Evolutionary conservation across 2,888 invertebrate genomes (phyloP), one percentile per base, ranked within the genome.

Genomic region (Rapana venosa): DNA sequence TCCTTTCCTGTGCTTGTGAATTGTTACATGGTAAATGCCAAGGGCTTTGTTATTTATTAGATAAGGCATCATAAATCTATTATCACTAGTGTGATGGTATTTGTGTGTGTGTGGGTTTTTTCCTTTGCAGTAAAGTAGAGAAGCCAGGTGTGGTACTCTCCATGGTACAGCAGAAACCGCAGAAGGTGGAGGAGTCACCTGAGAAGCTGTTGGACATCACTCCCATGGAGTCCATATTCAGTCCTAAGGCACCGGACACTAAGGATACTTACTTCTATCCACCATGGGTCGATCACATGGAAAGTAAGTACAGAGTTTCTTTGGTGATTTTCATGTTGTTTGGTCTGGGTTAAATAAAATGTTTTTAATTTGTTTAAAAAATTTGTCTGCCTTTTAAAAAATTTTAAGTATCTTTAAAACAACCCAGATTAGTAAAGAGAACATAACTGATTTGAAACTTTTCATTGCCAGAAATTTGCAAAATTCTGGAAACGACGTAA

Each of bases 211-310:
- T 91, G 86, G 87, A 92, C 56, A 90, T 91, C 79, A 88, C 91
- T 79, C 87, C 91, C 88, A 93, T 93, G 0, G 92, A 93, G 83
- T 92, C 91, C 89, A 97, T 98, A 95, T 98, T 98, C 96, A 97
- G 97, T 92, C 98, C 98, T 93, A 97, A 98, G 96, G 98, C 98
- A 94, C 97, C 98, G 97, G 98, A 98, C 97, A 98, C 98, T 96
- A 98, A 98, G 96, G 47, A 47, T 8, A 8, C 2, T 47, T 98
- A 98, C 97, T 97, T 98, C 96, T 98, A 97, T 96, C 98, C 98
- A 97, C 97, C 98, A 4, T 47, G 47, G 47, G 47, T 47, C 47
- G 47, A 77, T 30, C 15, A n/a, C 77, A 77, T n/a, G 15, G 30
- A 77, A 11, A 77, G 77, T 77, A 77, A 77, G 77, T n/a, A 2